These are phyloP conservation scores for Scaptomyza parva DNA, from an alignment of 2,888 invertebrate genomes.

Conservation along the genomic window DNA sequence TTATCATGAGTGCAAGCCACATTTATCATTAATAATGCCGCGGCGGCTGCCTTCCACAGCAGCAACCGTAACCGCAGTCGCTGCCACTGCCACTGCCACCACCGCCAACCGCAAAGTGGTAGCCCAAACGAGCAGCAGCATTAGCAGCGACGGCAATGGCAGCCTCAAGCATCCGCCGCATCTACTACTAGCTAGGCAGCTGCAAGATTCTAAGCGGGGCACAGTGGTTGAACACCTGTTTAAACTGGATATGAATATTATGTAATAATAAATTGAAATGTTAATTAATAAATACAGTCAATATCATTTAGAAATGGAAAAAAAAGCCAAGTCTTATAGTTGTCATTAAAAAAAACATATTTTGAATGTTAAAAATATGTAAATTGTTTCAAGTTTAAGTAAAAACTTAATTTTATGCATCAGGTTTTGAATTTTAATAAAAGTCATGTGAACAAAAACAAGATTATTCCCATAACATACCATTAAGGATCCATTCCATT, in stretches of 20 bases:
- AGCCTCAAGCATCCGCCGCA: conserved; percentile 60
- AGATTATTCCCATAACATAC: background rate
- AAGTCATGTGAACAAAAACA: too few relatives aligned
- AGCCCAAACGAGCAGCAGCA: conserved; percentile 66
- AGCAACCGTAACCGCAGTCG: conserved; percentile 30
- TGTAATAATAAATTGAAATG: background rate
- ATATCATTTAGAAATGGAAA: background rate
- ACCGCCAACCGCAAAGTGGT: conserved; percentile 68
- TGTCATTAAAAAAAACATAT: too few relatives aligned
- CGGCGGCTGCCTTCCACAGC: conserved; percentile 45
- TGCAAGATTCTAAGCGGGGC: conserved; percentile 58
- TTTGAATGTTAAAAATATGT: too few relatives aligned
- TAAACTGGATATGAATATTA: background rate
- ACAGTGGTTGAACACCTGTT: conserved; percentile 47
- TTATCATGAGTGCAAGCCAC: conserved; percentile 85
- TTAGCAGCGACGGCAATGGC: conserved; percentile 22
- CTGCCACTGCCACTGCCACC: conserved; percentile 10
- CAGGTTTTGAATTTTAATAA: too few relatives aligned
- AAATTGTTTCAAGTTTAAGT: too few relatives aligned
- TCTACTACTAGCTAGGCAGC: conserved; percentile 62
- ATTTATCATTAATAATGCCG: conserved; percentile 84
- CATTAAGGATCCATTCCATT: background rate
- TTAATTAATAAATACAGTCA: background rate
- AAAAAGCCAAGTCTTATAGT: too few relatives aligned
- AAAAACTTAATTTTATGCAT: too few relatives aligned